phyloP scores from a whole-genome alignment of 2,113 vertebrate species.

The Cynopterus brachyotis region DNA sequence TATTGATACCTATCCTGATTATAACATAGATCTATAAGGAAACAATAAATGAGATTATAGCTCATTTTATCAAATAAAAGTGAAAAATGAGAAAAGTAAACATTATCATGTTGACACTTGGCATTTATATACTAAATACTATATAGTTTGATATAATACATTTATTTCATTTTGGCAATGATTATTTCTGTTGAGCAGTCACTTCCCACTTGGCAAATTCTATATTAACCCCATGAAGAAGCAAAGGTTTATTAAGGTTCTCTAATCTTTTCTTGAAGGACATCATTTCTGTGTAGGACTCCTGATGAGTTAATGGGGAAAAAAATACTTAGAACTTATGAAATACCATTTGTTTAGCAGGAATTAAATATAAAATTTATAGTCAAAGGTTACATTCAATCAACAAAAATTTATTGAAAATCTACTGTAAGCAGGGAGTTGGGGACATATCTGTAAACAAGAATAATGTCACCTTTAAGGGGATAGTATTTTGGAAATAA shows the following conservation, averaged over 20 bases:
- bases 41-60: background rate
- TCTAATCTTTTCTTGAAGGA: background rate
- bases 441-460: background rate
- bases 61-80: background rate
- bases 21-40: background rate
- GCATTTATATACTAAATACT: background rate
- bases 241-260: background rate
- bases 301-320: background rate
- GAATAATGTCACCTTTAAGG: background rate
- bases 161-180: background rate
- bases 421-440: background rate
- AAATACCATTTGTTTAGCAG: background rate
- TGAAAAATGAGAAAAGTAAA: background rate
- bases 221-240: background rate
- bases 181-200: background rate
- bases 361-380: background rate
- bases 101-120: background rate
- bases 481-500: background rate
- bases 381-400: background rate
- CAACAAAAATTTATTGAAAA: conserved; percentile 12
- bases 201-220: background rate
- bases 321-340: background rate
- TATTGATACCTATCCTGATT: background rate
- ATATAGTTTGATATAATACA: background rate
- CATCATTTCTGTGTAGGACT: background rate